A percentile compares a stretch with the other conserved stretches of the same genome.
phyloP scores from a whole-genome alignment of 2,888 invertebrate genomes.

The Prosapia bicincta region DNA sequence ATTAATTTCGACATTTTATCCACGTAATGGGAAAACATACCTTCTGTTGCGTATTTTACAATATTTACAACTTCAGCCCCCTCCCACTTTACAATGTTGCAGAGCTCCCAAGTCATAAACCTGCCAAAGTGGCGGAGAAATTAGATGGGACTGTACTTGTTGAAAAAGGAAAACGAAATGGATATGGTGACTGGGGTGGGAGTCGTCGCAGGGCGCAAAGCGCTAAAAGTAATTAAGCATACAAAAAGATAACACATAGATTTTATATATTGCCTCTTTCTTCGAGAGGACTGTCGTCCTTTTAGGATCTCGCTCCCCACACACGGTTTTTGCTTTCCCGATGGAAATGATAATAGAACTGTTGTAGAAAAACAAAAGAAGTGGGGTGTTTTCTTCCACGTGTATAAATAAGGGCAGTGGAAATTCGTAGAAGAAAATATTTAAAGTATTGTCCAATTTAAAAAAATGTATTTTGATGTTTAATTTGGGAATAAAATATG shows the following conservation, averaged over 20 bases:
- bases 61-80: not conserved
- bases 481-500: too few species aligned
- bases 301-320: not conserved
- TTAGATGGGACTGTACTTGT: not conserved
- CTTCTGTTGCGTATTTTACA: too few species aligned
- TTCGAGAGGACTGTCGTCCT: conserved; percentile 4
- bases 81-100: not conserved
- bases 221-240: conserved; percentile 29
- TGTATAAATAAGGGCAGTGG: not conserved
- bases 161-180: not conserved
- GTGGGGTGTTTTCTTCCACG: not conserved
- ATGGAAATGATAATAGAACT: not conserved
- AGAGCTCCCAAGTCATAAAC: not conserved
- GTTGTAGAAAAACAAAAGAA: not conserved
- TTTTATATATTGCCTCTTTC: conserved; percentile 25
- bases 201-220: conserved; percentile 6
- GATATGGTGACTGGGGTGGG: not conserved
- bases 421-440: too few species aligned
- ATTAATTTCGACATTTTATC: too few species aligned
- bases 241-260: conserved; percentile 31
- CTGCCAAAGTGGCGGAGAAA: not conserved
- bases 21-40: too few species aligned
- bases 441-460: too few species aligned
- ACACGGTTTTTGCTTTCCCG: not conserved
- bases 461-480: too few species aligned